These are phyloP conservation scores for Drosophila paranaensis DNA, from an alignment of 2,888 invertebrate genomes.

Conservation along the genomic window DNA sequence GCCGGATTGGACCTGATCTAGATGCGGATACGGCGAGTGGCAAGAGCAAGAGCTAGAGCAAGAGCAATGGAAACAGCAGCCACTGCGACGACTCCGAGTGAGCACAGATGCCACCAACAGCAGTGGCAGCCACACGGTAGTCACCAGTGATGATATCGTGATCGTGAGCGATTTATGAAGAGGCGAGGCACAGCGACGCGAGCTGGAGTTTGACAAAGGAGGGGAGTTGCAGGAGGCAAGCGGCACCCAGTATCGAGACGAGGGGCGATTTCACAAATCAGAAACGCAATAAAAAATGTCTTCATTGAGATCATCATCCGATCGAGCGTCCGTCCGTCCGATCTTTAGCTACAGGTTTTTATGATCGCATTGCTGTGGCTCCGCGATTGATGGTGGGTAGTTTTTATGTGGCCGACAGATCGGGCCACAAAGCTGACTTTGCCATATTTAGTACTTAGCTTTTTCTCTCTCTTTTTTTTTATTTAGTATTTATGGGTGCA, in stretches of 20 bases:
- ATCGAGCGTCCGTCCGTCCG: constrained; percentile 15
- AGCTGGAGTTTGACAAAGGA: constrained; percentile 11
- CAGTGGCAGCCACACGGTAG: constrained; percentile 44
- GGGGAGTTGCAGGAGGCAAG: neutral
- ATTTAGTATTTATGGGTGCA: constrained; percentile 62
- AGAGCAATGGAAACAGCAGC: neutral
- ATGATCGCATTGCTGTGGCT: constrained; percentile 47
- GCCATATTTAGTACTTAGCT: constrained; percentile 62
- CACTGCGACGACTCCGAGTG: neutral
- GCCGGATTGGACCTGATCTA: constrained; percentile 60
- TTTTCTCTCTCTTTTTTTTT: constrained; percentile 10
- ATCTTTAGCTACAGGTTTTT: constrained; percentile 70
- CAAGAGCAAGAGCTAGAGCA: neutral
- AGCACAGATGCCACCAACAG: constrained; percentile 16
- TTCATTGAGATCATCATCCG: constrained; percentile 74
- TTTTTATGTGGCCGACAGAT: constrained; percentile 64
- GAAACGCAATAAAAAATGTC: constrained; percentile 59
- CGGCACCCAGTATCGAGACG: neutral
- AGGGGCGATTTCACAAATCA: constrained; percentile 68
- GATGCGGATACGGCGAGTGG: constrained; percentile 39
- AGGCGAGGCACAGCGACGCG: constrained; percentile 6
- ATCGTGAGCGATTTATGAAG: constrained; percentile 56
- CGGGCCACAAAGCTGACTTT: constrained; percentile 65
- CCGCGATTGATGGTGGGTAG: constrained; percentile 68
- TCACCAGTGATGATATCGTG: constrained; percentile 52